Percentiles rank a stretch among this genome's conserved stretches.
phyloP scores from a whole-genome alignment of 2,888 invertebrate genomes.

The Chromoteleia sp. region DNA sequence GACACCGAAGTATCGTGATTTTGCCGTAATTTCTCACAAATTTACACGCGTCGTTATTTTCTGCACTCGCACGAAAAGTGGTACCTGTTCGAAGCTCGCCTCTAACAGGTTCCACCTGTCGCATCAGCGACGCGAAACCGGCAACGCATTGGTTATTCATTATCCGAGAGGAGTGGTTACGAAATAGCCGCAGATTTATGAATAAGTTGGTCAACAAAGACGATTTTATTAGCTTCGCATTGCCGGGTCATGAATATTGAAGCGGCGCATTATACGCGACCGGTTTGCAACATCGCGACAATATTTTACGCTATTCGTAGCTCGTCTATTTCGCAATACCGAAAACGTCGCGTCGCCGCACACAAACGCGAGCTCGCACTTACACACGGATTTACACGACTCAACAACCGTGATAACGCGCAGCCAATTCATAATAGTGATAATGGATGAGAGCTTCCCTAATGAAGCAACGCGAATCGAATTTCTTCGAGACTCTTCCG shows the following conservation, averaged over 20 bases:
- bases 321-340: conserved; percentile 28
- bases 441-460: conserved; percentile 30
- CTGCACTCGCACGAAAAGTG: not conserved
- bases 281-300: conserved; percentile 35
- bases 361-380: not conserved
- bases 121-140: conserved; percentile 8
- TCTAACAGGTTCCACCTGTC: conserved; percentile 28
- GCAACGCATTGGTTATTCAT: conserved; percentile 30
- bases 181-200: conserved; percentile 42
- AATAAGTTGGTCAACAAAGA: conserved; percentile 42
- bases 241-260: conserved; percentile 50
- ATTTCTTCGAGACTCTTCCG: conserved; percentile 47
- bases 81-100: conserved; percentile 1
- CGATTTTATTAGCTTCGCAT: conserved; percentile 46
- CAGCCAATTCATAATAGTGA: conserved; percentile 31
- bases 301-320: conserved; percentile 38
- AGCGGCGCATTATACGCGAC: conserved; percentile 27
- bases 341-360: not conserved
- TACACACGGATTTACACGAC: not conserved
- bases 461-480: conserved; percentile 52
- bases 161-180: conserved; percentile 30
- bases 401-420: conserved; percentile 12
- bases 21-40: not conserved
- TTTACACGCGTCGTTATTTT: not conserved
- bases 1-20: too few species aligned